Evolutionary conservation across 1,140 invertebrate genomes (phyloP), one percentile per base, ranked within the genome.

Genomic region (Nasonia giraulti): DNA sequence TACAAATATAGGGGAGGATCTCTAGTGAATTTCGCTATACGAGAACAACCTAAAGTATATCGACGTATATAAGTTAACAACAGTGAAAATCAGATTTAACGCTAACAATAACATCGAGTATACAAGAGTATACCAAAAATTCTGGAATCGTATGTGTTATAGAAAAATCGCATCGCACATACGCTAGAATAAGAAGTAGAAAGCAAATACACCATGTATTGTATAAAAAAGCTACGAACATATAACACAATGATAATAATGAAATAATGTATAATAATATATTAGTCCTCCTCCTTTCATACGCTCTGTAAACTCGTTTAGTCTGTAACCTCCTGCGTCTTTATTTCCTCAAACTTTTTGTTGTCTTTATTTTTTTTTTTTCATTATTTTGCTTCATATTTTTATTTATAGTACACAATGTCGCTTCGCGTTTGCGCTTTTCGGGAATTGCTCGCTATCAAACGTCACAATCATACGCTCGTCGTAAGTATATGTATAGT

Each of bases 401-500:
- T 40, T 50, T 77, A 77, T 77, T 55, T 77, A 50, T 77, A 50
- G 31, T 55, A 77, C 75, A 77, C 23, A 55, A 77, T 31, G 75
- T 77, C 75, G 47, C 47, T 77, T 77, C 44, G 44, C 44, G 75
- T 55, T 77, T 77, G 47, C 44, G 47, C 37, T 77, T 77, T 77
- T 17, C 27, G 6, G 20, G 27, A 11, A 77, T 77, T 77, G 23
- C 27, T 77, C 75, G 47, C 75, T 77, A 77, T 23, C 75, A 55
- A 44, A 11, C 75, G 14, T 55, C 10, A 62, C 55, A 77, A 77
- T 55, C 47, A 77, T 44, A 77, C 47, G 20, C 47, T 31, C 75
- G 23, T n/a, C 44, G 7, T 76, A 76, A 47, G 75, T n/a, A 55
- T 77, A 77, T 55, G n/a, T n/a, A 2, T 23, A 44, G 11, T 33